phyloP scores from a whole-genome alignment of 2,797 vertebrate genomes.

The Leptoclinus maculatus region DNA sequence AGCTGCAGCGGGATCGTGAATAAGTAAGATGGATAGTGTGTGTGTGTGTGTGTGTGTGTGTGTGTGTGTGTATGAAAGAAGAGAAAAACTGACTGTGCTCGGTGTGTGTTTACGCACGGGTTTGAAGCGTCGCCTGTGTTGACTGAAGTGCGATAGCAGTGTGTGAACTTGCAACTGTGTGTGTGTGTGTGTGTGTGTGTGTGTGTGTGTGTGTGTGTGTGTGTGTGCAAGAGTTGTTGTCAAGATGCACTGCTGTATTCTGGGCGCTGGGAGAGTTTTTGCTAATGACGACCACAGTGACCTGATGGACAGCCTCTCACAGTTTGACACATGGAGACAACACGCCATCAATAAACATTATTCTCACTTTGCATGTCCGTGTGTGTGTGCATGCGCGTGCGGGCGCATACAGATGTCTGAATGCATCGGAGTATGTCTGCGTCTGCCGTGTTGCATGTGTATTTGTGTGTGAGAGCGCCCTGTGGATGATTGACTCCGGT shows the following conservation, averaged over 20 bases:
- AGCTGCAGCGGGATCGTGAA: slow-evolving; percentile 56
- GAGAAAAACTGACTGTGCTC: slow-evolving; percentile 2
- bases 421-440: slow-evolving; percentile 48
- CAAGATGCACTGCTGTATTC: slow-evolving; percentile 3
- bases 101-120: background rate
- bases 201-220: background rate
- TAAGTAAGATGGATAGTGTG: slow-evolving; percentile 43
- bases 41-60: slow-evolving; percentile 3
- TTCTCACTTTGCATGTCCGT: slow-evolving; percentile 51
- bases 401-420: slow-evolving; percentile 52
- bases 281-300: slow-evolving; percentile 57
- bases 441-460: slow-evolving; percentile 29
- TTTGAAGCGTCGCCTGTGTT: background rate
- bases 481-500: slow-evolving; percentile 75
- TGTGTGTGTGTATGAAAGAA: background rate
- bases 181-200: background rate
- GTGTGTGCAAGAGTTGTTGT: background rate
- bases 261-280: slow-evolving; percentile 14
- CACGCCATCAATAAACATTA: slow-evolving; percentile 73
- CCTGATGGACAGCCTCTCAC: slow-evolving; percentile 68
- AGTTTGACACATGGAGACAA: slow-evolving; percentile 48
- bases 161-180: slow-evolving; percentile 4
- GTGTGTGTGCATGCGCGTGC: slow-evolving; percentile 3
- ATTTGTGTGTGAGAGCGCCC: slow-evolving; percentile 36
- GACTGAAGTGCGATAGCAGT: background rate